Percentiles rank a stretch among this genome's conserved stretches.
Conservation (phyloP, 2,888 invertebrate species). For the Diachrysia chrysitis region DNA sequence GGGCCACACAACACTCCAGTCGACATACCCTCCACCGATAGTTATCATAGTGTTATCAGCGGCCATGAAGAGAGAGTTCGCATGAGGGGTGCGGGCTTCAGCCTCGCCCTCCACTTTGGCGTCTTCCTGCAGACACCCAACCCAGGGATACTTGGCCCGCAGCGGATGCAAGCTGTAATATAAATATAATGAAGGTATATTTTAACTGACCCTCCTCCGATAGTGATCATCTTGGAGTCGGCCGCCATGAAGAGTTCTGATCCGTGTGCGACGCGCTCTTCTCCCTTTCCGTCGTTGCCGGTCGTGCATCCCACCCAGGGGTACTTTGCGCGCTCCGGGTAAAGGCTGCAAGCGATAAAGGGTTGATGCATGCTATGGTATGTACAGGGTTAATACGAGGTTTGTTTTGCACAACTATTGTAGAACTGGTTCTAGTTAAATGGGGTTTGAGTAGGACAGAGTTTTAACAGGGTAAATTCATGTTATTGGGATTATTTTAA, state of each 20-base stretch:
- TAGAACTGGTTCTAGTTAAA: constrained; percentile 7
- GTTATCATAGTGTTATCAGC: constrained; percentile 97
- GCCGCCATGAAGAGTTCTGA: constrained; percentile 99
- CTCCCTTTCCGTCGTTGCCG: constrained; percentile 75
- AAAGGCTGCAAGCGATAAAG: constrained; percentile 86
- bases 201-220: constrained; percentile 96
- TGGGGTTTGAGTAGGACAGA: not conserved
- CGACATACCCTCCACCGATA: constrained; percentile 97
- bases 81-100: constrained; percentile 87
- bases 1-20: constrained; percentile 20
- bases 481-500: not conserved
- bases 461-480: not conserved
- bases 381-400: constrained; percentile 33
- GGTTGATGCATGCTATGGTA: constrained; percentile 58
- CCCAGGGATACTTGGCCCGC: constrained; percentile 97
- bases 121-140: constrained; percentile 93
- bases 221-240: constrained; percentile 97
- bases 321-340: constrained; percentile 97
- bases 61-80: constrained; percentile 97
- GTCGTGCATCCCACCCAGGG: constrained; percentile 95
- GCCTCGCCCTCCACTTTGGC: constrained; percentile 75
- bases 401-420: constrained; percentile 7
- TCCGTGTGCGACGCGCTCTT: constrained; percentile 93
- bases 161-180: constrained; percentile 92
- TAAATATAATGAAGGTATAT: not conserved